Conservation (phyloP, 2,888 invertebrate genomes). For the Chymomyza caudatula region DNA sequence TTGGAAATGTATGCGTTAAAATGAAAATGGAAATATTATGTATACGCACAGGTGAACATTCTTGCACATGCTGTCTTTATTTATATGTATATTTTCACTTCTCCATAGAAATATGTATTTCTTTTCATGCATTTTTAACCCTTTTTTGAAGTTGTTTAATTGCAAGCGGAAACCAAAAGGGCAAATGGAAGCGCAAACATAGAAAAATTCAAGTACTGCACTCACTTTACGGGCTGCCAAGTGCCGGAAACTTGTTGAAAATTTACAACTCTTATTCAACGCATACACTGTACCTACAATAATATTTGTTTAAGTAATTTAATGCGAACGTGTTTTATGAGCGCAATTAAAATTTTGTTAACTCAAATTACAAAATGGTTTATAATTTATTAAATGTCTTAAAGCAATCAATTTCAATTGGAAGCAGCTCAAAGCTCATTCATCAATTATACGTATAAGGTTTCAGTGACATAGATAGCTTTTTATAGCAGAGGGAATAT, state of each 20-base stretch:
- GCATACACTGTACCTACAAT: background rate
- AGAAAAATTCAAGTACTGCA: conserved; percentile 20
- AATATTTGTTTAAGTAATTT: too few relatives aligned
- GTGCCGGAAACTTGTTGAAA: conserved; percentile 18
- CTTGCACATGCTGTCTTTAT: too few relatives aligned
- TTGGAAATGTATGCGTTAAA: background rate
- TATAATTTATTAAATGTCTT: background rate
- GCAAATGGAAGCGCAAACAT: conserved; percentile 27
- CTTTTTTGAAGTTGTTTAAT: conserved; percentile 41
- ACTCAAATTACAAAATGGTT: conserved; percentile 13
- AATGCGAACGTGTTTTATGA: conserved; percentile 26
- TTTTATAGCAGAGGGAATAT: too few relatives aligned
- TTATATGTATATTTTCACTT: too few relatives aligned
- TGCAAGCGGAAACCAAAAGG: conserved; percentile 18
- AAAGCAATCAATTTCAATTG: background rate
- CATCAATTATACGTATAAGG: background rate
- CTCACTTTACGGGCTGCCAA: background rate
- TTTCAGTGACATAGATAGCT: background rate
- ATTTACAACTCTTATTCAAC: background rate
- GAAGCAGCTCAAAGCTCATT: background rate
- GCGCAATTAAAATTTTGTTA: conserved; percentile 34
- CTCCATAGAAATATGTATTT: background rate
- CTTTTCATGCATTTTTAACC: background rate
- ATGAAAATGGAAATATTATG: background rate
- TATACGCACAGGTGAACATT: background rate